These are phyloP conservation scores for Enteromius argenteus DNA, from an alignment of 2,797 vertebrate species.

Conservation along the genomic window DNA sequence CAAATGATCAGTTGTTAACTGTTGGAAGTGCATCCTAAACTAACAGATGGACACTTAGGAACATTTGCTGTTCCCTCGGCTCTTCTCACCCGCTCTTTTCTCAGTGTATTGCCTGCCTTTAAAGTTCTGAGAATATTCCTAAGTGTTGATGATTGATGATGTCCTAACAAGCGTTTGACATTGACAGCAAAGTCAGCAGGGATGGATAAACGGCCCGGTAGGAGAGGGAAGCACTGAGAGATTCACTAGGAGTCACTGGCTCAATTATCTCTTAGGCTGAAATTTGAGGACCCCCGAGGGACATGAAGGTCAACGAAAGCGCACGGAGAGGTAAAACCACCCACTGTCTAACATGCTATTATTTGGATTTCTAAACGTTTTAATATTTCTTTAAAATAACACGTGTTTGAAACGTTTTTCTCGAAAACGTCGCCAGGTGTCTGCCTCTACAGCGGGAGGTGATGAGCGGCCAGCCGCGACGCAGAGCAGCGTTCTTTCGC, in stretches of 20 bases:
- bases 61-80: neutral
- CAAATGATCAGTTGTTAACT: neutral
- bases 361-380: neutral
- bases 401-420: neutral
- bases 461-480: slow-evolving; percentile 59
- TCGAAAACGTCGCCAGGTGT: neutral
- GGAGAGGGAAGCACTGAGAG: slow-evolving; percentile 69
- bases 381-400: neutral
- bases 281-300: slow-evolving; percentile 74
- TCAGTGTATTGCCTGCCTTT: slow-evolving; percentile 74
- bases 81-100: neutral
- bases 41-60: slow-evolving; percentile 20
- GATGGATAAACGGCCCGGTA: slow-evolving; percentile 78
- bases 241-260: slow-evolving; percentile 74
- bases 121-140: slow-evolving; percentile 80
- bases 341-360: neutral
- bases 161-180: slow-evolving; percentile 86
- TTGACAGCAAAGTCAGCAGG: slow-evolving; percentile 84
- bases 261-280: slow-evolving; percentile 77
- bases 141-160: slow-evolving; percentile 81
- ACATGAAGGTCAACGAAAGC: slow-evolving; percentile 60
- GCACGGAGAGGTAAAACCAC: neutral
- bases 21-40: slow-evolving; percentile 3
- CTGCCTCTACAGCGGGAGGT: slow-evolving; percentile 17
- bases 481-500: slow-evolving; percentile 57